Evolutionary conservation across 2,113 vertebrate species (phyloP), one percentile per base, ranked within the genome.

Genomic region (Tragulus kanchil): DNA sequence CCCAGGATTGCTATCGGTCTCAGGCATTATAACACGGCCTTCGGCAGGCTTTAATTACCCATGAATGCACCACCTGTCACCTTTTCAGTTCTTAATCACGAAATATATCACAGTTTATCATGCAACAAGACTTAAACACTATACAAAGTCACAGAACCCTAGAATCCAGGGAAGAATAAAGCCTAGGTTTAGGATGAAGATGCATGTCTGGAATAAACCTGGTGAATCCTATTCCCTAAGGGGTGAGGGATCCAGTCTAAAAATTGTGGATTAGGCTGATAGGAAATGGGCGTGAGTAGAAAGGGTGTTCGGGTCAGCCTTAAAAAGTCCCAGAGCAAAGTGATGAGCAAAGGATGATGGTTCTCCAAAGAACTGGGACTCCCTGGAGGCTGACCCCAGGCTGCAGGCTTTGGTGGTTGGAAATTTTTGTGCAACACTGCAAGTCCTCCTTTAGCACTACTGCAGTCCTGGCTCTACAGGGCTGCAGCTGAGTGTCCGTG

Each of bases 1-100:
- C 50, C 61, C 8, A 64, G 50, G 65, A 90, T 15, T 73, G 67
- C 36, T 31, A 62, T 89, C 36, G 59, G 65, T 90, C 58, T 64
- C 0, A 3, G 3, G 17, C 31, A 48, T 84, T 96, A 42, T 75
- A 96, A 94, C 59, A 82, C 19, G 26, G 89, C 81, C 95, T 85
- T 52, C 9, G 1, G 93, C 89, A 95, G 64, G 71, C 86, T 92
- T 97, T 95, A 95, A 96, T 97, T 94, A 97, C 69, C 94, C 42
- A 12, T 77, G 95, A 97, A 96, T 19, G 67, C 3, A 87, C 94
- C 94, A 96, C 97, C 91, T 95, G 90, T 89, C 10, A 17, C 36
- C 59, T 77, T 95, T 90, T 96, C 89, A 94, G 84, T 65, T 61
- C 93, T 92, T 89, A 79, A 95, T 96, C 86, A 97, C 5, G 13